Evolutionary conservation across 2,888 invertebrate species (phyloP).

Genomic region (Eudasyphora cyanicolor): DNA sequence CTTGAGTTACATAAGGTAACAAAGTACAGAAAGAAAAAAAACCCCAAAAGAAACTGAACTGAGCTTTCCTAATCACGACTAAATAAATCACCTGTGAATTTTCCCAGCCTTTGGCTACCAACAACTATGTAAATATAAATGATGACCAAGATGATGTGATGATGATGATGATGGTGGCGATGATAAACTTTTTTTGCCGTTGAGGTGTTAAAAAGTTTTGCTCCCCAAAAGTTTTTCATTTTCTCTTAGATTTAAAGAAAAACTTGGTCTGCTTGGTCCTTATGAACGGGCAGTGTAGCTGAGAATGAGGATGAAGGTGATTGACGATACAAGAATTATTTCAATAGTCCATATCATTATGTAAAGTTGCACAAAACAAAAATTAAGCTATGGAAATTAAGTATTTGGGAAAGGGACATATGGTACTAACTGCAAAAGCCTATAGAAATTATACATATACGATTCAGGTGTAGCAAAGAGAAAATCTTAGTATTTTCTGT

Average conservation of each 20-base stretch:
- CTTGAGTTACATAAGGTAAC: background rate
- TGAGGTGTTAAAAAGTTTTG: slow-evolving; percentile 42
- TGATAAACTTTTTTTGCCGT: slow-evolving; percentile 57
- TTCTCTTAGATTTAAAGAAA: background rate
- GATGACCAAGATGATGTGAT: slow-evolving; percentile 53
- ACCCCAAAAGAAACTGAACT: slow-evolving; percentile 11
- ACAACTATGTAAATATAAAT: slow-evolving; percentile 37
- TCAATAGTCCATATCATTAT: slow-evolving; percentile 15
- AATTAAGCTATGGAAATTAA: background rate
- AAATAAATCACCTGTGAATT: slow-evolving; percentile 54
- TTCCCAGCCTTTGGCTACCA: slow-evolving; percentile 47
- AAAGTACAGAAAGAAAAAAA: background rate
- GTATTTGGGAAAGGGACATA: slow-evolving; percentile 30
- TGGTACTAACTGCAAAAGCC: too few relatives aligned
- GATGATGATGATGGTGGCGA: slow-evolving; percentile 21
- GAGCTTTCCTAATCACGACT: slow-evolving; percentile 1
- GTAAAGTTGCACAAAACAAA: background rate
- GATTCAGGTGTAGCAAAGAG: too few relatives aligned
- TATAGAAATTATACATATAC: too few relatives aligned
- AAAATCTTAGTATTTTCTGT: too few relatives aligned
- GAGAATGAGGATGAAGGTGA: background rate
- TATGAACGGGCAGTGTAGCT: background rate
- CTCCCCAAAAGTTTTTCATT: background rate
- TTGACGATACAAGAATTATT: background rate
- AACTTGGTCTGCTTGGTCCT: background rate